A percentile compares a stretch with the other conserved stretches of the same genome.
These are phyloP conservation scores for Gallinago undulata DNA, from an alignment of 2,113 vertebrate genomes.

Conservation along the genomic window DNA sequence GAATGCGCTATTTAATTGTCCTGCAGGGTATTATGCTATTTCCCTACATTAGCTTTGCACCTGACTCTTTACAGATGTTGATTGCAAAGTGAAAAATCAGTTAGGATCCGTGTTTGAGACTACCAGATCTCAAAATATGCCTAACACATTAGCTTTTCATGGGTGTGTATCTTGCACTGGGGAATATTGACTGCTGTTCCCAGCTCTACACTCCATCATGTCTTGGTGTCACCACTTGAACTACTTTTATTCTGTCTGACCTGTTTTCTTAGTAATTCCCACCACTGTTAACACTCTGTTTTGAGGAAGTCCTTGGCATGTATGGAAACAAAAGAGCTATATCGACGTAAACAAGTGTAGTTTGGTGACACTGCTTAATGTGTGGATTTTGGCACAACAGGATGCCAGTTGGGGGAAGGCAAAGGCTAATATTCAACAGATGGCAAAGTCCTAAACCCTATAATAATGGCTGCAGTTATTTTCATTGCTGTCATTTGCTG, in stretches of 20 bases:
- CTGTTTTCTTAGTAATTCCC: background rate
- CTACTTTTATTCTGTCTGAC: background rate
- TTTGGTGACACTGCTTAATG: background rate
- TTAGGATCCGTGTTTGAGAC: background rate
- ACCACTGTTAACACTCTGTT: background rate
- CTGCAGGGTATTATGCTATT: background rate
- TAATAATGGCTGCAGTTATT: slow-evolving; percentile 73
- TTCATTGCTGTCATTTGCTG: slow-evolving; percentile 72
- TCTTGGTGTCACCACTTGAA: background rate
- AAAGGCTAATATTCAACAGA: slow-evolving; percentile 80
- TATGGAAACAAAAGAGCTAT: background rate
- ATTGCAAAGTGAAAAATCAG: background rate
- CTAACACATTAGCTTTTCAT: background rate
- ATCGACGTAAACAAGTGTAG: background rate
- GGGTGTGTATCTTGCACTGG: background rate
- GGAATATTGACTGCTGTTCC: background rate
- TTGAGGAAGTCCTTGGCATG: background rate
- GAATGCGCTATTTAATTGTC: background rate
- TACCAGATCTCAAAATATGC: background rate
- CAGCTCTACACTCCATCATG: background rate
- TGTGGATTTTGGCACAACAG: slow-evolving; percentile 37
- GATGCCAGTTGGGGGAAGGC: slow-evolving; percentile 64
- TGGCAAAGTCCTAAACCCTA: slow-evolving; percentile 69
- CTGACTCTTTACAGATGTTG: background rate
- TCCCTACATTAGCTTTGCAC: background rate